Evolutionary conservation across 2,113 vertebrate species (phyloP).

Genomic region (Astur gentilis): DNA sequence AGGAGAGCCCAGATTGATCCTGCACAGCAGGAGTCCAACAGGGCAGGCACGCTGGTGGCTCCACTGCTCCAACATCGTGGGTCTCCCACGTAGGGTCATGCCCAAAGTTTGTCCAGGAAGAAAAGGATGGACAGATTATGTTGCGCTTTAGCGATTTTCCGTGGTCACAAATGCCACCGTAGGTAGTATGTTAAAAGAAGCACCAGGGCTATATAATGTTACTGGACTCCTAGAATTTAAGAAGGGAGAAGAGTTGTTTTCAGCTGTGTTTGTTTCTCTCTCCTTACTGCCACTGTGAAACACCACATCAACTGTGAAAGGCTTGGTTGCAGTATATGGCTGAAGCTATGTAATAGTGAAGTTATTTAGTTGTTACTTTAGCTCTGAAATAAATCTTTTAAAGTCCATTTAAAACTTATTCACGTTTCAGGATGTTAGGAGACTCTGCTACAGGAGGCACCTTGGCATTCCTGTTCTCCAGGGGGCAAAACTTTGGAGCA

Average conservation of each 20-base stretch:
- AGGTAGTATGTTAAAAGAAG: not conserved
- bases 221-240: not conserved
- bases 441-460: not conserved
- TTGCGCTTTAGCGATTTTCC: not conserved
- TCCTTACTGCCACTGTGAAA: not conserved
- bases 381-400: not conserved
- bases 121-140: not conserved
- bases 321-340: not conserved
- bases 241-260: not conserved
- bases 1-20: not conserved
- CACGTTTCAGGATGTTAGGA: not conserved
- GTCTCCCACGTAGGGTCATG: not conserved
- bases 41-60: accelerated
- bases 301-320: not conserved
- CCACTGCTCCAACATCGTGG: accelerated
- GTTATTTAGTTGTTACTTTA: not conserved
- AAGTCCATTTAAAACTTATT: not conserved
- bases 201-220: not conserved
- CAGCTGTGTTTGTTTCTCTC: not conserved
- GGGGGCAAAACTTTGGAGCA: not conserved
- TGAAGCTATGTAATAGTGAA: not conserved
- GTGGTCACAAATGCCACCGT: not conserved
- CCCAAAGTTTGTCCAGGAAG: not conserved
- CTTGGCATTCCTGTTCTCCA: not conserved
- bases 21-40: not conserved